Evolutionary conservation across 1,140 invertebrate genomes (phyloP), one percentile per base, ranked within the genome.

Genomic region (Scaptodrosophila lebanonensis): DNA sequence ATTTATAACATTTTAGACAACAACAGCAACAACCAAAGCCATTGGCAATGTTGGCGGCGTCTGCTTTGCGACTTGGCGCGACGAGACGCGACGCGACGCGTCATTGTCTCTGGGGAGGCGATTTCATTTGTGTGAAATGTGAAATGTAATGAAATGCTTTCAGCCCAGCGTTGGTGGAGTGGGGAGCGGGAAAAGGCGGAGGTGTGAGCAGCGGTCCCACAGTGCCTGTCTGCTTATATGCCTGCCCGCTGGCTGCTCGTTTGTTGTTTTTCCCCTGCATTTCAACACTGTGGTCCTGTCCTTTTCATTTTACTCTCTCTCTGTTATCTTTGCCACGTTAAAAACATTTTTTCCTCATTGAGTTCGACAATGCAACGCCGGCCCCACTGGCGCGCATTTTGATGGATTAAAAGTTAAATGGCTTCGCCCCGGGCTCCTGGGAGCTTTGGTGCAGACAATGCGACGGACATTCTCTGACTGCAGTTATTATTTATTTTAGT

Each of bases 361-460:
- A 40, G 36, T 47, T 68, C 56, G 52, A 61, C 52, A 43, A 42
- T 30, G 32, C 12, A 20, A 18, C 27, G 33, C 36, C 35, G 52
- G 50, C 20, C 8, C n/a, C 3, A 4, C 22, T 25, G 61, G 25
- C 44, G 43, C 42, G 49, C 73, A 58, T 67, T 77, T 68, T 69
- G 68, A 73, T 68, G 75, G 75, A 82, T 77, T 73, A 69, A 73
- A 82, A 69, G 75, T 75, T 82, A 66, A 79, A 73, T 66, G 66
- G 36, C 44, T 52, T 30, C 29, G 9, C 22, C 29, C 16, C 13
- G 50, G 33, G 39, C 56, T 33, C 73, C 47, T 25, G 30, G 39
- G 68, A 49, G 45, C 47, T 39, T 61, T 42, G 9, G 15, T n/a
- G 8, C 17, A 47, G 29, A 53, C 42, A 53, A 42, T 40, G 5